Evolutionary conservation across 2,797 vertebrate species (phyloP), one percentile per base, ranked within the genome.

Genomic region (Rachycentron canadum): DNA sequence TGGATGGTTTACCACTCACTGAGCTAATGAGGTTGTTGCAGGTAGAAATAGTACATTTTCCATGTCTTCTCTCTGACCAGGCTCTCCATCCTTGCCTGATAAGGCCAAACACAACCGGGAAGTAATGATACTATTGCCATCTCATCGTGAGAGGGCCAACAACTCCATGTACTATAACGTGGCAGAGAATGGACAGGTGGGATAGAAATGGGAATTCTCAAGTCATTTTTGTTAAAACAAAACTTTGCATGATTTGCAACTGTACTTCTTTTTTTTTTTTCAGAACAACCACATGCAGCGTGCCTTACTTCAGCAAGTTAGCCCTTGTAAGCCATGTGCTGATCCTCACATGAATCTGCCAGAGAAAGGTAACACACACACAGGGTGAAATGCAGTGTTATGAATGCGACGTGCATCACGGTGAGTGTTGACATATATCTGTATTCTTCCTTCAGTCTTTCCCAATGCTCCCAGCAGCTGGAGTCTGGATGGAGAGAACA

Each of bases 31-130:
- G 17, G 23, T 19, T n/a, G 59, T 41, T 63, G 32, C 19, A 10
- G 12, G 49, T 12, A 59, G 1, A 43, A 58, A 57, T 41, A 9
- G 1, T 14, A 26, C 1, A n/a, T 25, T 34, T 32, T 72, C 0
- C 16, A 0, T 10, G 0, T 72, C 28, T 58, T 60, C 41, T 53
- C 4, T 72, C 34, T 47, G 26, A 62, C 30, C 73, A 96, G 97
- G 98, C 70, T 99, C 98, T 88, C 98, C 98, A 73, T 99, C 98
- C 87, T 94, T 99, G 88, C 97, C 98, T 77, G 98, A 99, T 94
- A 98, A 98, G 94, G 96, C 98, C 92, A 97, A 97, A 89, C 97
- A 99, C 89, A 96, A 96, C 90, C 93, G 97, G 79, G 98, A 99
- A 91, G 94, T 98, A 93, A 96, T 99, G 96, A 96, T 99, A 91